These are phyloP conservation scores for Andricus grossulariae DNA, from an alignment of 1,140 invertebrate genomes.

Conservation along the genomic window DNA sequence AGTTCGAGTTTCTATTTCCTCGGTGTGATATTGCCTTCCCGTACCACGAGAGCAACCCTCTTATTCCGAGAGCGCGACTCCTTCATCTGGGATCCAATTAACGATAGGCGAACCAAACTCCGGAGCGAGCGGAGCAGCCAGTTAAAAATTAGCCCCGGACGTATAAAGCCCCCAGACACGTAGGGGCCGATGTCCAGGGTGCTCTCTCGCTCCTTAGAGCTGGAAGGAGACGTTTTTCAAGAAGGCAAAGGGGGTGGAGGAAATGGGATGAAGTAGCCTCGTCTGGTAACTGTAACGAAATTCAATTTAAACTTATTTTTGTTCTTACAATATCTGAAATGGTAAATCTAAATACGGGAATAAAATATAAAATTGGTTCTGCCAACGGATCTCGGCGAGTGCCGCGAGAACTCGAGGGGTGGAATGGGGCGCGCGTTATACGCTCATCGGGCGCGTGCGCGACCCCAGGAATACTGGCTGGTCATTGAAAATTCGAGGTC, in stretches of 20 bases:
- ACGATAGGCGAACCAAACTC: constrained; percentile 65
- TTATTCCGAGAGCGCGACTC: constrained; percentile 51
- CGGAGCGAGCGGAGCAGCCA: constrained; percentile 49
- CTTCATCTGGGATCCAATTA: constrained; percentile 71
- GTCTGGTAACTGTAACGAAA: constrained; percentile 47
- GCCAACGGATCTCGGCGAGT: constrained; percentile 26
- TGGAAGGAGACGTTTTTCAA: constrained; percentile 18
- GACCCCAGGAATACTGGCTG: constrained; percentile 51
- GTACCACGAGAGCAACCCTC: constrained; percentile 31
- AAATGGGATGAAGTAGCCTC: constrained; percentile 6
- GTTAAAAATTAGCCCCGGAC: constrained; percentile 68
- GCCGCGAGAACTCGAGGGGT: constrained; percentile 25
- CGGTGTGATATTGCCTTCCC: constrained; percentile 22
- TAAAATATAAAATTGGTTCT: constrained; percentile 70
- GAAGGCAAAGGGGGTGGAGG: constrained; percentile 39
- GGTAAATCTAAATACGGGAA: constrained; percentile 69
- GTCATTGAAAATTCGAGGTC: constrained; percentile 64
- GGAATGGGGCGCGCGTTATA: constrained; percentile 37
- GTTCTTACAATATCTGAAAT: constrained; percentile 67
- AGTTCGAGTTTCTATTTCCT: constrained; percentile 32
- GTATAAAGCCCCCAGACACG: constrained; percentile 37
- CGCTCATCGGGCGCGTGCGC: constrained; percentile 30
- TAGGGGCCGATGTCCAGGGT: constrained; percentile 36
- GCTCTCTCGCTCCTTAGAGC: background rate
- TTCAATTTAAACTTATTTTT: constrained; percentile 73